Evolutionary conservation across 2,888 invertebrate species (phyloP).

Genomic region (Ypsolopha scabrella): DNA sequence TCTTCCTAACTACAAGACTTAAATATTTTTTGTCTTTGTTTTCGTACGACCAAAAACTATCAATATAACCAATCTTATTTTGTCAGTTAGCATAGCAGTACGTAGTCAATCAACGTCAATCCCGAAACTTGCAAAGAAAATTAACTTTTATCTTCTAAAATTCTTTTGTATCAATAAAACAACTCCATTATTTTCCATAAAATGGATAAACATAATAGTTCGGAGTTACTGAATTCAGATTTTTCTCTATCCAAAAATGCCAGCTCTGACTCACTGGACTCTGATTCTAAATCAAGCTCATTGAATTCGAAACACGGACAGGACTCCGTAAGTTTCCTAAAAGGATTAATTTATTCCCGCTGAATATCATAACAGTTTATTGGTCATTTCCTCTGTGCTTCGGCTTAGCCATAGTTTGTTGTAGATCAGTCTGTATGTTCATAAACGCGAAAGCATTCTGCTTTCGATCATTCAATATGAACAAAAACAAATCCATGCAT

Average conservation of each 20-base stretch:
- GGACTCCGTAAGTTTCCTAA: slow-evolving; percentile 78
- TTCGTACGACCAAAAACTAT: too few relatives aligned
- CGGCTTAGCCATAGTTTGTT: slow-evolving; percentile 15
- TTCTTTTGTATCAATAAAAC: too few relatives aligned
- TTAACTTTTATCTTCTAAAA: too few relatives aligned
- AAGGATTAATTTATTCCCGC: slow-evolving; percentile 58
- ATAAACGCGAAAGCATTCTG: slow-evolving; percentile 5
- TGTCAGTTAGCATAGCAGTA: too few relatives aligned
- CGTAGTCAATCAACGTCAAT: too few relatives aligned
- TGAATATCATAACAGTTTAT: slow-evolving; percentile 34
- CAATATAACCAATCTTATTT: too few relatives aligned
- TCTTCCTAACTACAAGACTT: too few relatives aligned
- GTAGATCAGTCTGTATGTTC: slow-evolving; percentile 5
- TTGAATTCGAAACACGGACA: slow-evolving; percentile 86
- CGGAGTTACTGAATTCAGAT: slow-evolving; percentile 75
- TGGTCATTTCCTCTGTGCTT: slow-evolving; percentile 40
- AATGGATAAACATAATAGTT: slow-evolving; percentile 77
- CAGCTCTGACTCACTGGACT: slow-evolving; percentile 84
- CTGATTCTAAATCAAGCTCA: slow-evolving; percentile 88
- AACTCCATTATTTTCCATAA: slow-evolving; percentile 2
- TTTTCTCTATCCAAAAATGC: slow-evolving; percentile 79
- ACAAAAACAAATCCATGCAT: slow-evolving; percentile 37
- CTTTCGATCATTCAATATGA: slow-evolving; percentile 19
- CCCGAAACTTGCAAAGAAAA: too few relatives aligned
- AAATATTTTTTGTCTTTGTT: too few relatives aligned